Conservation (phyloP, 2,888 invertebrate species). For the Lysandra bellargus region DNA sequence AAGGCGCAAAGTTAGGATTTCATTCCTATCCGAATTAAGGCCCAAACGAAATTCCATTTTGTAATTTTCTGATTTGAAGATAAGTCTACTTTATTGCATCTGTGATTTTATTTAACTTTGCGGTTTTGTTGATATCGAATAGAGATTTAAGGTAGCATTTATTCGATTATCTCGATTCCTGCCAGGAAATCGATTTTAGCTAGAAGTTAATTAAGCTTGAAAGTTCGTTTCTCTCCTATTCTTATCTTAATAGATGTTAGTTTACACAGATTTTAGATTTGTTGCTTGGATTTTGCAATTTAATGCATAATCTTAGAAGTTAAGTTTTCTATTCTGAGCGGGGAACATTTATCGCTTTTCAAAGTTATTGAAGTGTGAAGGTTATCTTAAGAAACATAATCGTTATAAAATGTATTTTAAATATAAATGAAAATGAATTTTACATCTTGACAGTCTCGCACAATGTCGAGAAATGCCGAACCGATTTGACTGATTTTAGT, state of each 20-base stretch:
- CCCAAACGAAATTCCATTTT: constrained; percentile 62
- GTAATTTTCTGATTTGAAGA: constrained; percentile 59
- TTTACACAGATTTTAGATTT: constrained; percentile 40
- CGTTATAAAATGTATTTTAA: too few relatives aligned
- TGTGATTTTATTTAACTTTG: constrained; percentile 38
- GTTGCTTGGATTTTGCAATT: constrained; percentile 36
- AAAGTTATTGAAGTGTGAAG: not conserved
- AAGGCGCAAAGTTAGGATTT: constrained; percentile 51
- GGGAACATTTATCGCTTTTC: not conserved
- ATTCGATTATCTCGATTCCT: constrained; percentile 45
- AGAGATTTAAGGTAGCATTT: constrained; percentile 42
- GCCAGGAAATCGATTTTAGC: constrained; percentile 46
- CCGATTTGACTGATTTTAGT: too few relatives aligned
- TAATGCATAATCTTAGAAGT: not conserved
- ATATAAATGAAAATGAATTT: too few relatives aligned
- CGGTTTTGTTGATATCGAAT: constrained; percentile 41
- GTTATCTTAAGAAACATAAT: not conserved
- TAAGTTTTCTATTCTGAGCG: not conserved
- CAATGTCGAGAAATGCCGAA: too few relatives aligned
- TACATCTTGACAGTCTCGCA: too few relatives aligned
- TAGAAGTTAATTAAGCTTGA: constrained; percentile 47
- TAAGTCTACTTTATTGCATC: constrained; percentile 45
- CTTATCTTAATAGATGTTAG: constrained; percentile 44
- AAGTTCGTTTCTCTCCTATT: constrained; percentile 41
- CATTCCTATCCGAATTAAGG: constrained; percentile 59